Base-by-base conservation (phyloP, 2,113 vertebrate species). In the Prochilodus magdalenae region DNA sequence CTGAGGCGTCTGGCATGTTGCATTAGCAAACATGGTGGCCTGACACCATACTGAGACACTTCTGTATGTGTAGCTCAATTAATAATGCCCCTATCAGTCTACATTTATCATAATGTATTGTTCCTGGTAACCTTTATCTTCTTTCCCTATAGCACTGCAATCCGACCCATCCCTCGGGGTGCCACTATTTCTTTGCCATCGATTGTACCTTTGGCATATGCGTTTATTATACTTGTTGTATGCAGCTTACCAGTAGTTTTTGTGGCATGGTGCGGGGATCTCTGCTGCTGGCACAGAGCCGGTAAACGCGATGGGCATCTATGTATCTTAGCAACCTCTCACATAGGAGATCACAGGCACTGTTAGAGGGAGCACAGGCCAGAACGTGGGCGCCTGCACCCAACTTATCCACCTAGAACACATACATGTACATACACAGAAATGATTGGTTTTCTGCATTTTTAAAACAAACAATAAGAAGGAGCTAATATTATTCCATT, bases 321-420 rank as follows among this genome's bases (percentile, higher is more conserved):
- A 95, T 77, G 84, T 96, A 91, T 5, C 80, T 80, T 83, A 92
- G 79, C 71, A 99, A 91, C 22, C 92, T 91, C 89, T 97, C 94
- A 84, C 96, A 98, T 70, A 99, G 93, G 51, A 97, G 91, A 89
- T 99, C 97, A 8, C 95, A 89, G 0, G 97, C 97, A 0, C 95
- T 98, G 91, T 98, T 98, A 65, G 97, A 97, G 0, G 96, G 96
- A 0, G 97, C 96, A 7, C 97, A 98, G 82, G 95, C 96, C 85
- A 99, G 90, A 87, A 98, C 91, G 55, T 82, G 93, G 78, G 94
- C 86, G 0, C 86, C 36, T 57, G 91, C 87, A 76, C 94, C 69
- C 67, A 79, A 90, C 0, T 87, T 93, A 86, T 94, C 87, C 26
- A 97, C 94, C 96, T 97, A 80, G 26, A 49, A 74, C 10, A 72